Conservation (phyloP, 2,113 vertebrate genomes). For the Pogona vitticeps region DNA sequence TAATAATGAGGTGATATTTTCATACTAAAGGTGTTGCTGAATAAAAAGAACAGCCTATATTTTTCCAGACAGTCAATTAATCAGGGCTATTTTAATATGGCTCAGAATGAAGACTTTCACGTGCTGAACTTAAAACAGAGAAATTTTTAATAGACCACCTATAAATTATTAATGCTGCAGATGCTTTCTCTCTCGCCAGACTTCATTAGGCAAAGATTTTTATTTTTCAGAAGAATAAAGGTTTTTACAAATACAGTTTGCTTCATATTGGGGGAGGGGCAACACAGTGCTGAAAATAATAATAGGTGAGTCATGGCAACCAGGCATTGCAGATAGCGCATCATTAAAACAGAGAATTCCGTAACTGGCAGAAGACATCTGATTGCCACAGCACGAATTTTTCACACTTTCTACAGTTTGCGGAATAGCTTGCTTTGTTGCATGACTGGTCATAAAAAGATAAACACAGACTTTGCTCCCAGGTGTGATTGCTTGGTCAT, state of each 20-base stretch:
- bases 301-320: too few species aligned
- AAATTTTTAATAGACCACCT: slow-evolving; percentile 9
- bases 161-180: slow-evolving; percentile 14
- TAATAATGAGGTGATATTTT: slow-evolving; percentile 31
- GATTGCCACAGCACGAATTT: too few species aligned
- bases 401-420: too few species aligned
- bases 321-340: too few species aligned
- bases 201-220: neutral
- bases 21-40: neutral
- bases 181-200: slow-evolving; percentile 3
- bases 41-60: slow-evolving; percentile 14
- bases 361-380: too few species aligned
- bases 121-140: neutral
- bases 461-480: too few species aligned
- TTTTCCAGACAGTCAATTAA: slow-evolving; percentile 59
- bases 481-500: too few species aligned
- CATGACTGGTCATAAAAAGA: too few species aligned
- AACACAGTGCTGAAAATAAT: neutral
- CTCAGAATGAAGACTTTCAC: slow-evolving; percentile 58
- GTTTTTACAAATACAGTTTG: neutral
- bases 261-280: too few species aligned
- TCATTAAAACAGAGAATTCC: too few species aligned
- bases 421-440: too few species aligned
- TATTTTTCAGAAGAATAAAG: neutral
- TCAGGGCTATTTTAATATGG: slow-evolving; percentile 41